Evolutionary conservation across 2,113 vertebrate species (phyloP).

Genomic region (Sialia sialis): DNA sequence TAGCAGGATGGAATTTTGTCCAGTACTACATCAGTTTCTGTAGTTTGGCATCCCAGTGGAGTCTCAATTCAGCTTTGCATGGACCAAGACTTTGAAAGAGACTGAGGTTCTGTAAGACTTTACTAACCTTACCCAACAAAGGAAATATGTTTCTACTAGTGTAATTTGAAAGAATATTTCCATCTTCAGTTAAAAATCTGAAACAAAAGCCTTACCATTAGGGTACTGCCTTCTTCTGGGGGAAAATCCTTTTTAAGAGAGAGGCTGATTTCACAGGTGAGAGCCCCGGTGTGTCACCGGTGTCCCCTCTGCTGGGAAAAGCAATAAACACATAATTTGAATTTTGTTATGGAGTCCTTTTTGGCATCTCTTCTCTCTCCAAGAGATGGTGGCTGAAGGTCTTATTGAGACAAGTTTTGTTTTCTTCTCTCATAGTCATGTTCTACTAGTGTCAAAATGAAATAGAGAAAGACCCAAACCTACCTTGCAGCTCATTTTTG

Average conservation of each 20-base stretch:
- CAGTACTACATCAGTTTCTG: not conserved
- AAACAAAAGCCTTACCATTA: not conserved
- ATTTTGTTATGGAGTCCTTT: not conserved
- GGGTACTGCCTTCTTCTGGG: not conserved
- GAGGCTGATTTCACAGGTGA: not conserved
- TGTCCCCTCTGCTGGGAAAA: not conserved
- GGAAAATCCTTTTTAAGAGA: not conserved
- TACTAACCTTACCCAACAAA: not conserved
- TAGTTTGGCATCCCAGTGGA: not conserved
- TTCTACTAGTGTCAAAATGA: not conserved
- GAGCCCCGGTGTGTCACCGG: not conserved
- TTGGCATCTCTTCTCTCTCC: not conserved
- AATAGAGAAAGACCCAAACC: not conserved
- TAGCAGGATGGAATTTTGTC: not conserved
- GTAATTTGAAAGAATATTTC: not conserved
- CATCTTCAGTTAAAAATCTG: not conserved
- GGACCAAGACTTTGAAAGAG: not conserved
- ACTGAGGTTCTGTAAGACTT: not conserved
- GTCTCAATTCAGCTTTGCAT: not conserved
- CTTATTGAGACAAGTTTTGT: not conserved
- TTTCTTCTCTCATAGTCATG: not conserved
- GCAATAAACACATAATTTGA: not conserved
- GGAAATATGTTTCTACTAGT: not conserved
- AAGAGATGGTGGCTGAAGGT: not conserved
- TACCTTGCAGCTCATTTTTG: not conserved